Conservation (phyloP, 2,888 invertebrate species). For the Saturnia pavonia region DNA sequence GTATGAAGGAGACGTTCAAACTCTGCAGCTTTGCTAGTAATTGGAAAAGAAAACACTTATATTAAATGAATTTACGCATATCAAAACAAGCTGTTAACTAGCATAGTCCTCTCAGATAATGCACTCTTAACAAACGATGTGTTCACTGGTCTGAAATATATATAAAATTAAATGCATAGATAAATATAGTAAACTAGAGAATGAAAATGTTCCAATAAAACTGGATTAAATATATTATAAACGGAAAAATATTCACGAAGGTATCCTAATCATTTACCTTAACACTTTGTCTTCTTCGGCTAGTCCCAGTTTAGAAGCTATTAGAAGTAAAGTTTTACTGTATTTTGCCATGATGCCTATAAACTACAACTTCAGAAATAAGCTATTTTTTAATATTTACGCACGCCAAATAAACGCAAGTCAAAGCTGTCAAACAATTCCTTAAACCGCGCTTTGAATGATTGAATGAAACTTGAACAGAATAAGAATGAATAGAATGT, state of each 20-base stretch:
- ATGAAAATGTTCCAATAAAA: too few species aligned
- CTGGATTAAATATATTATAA: too few species aligned
- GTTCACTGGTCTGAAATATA: not conserved
- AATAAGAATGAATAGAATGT: not conserved
- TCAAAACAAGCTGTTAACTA: not conserved
- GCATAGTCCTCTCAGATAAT: too few species aligned
- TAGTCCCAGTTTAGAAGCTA: slow-evolving; percentile 67
- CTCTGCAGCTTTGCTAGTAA: slow-evolving; percentile 79
- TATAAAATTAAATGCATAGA: too few species aligned
- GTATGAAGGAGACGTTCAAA: slow-evolving; percentile 73
- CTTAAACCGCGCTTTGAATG: slow-evolving; percentile 7
- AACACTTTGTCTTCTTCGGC: slow-evolving; percentile 65
- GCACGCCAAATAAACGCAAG: not conserved
- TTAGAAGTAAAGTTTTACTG: slow-evolving; percentile 59
- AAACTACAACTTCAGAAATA: too few species aligned
- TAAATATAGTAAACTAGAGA: too few species aligned
- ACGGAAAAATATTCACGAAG: too few species aligned
- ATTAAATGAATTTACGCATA: not conserved
- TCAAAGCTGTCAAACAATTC: not conserved
- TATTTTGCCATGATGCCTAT: slow-evolving; percentile 50
- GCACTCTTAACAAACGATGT: too few species aligned
- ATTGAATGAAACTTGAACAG: not conserved
- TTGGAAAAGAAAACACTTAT: not conserved
- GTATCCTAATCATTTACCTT: slow-evolving; percentile 57
- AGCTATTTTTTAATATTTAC: not conserved